phyloP scores from a whole-genome alignment of 2,888 invertebrate species.

The Amaurobius ferox region DNA sequence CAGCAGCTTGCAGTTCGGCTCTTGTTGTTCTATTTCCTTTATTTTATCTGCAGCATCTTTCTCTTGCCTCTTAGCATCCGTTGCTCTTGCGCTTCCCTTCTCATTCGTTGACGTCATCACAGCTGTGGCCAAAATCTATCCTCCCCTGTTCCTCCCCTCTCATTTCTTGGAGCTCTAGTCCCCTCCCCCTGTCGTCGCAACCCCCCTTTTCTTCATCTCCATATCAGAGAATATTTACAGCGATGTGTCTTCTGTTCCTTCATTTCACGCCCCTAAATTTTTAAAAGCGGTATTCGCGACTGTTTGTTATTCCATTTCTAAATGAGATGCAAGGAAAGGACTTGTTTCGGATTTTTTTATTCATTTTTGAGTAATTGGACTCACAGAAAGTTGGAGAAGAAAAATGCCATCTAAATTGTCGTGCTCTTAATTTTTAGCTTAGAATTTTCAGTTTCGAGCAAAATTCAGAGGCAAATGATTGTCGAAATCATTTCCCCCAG shows the following conservation, averaged over 20 bases:
- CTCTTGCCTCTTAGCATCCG: slow-evolving; percentile 69
- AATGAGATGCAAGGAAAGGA: slow-evolving; percentile 41
- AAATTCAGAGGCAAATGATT: not conserved
- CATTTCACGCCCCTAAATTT: slow-evolving; percentile 38
- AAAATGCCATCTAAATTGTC: not conserved
- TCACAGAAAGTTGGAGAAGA: not conserved
- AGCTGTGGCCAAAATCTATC: slow-evolving; percentile 72
- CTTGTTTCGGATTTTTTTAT: slow-evolving; percentile 21
- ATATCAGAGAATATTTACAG: slow-evolving; percentile 65
- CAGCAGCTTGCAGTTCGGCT: slow-evolving; percentile 63
- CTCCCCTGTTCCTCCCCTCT: slow-evolving; percentile 36
- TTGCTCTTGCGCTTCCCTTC: slow-evolving; percentile 65
- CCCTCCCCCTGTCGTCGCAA: not conserved
- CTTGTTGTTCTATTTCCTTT: slow-evolving; percentile 69
- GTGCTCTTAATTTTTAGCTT: not conserved
- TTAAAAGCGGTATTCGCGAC: slow-evolving; percentile 32
- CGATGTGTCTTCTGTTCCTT: slow-evolving; percentile 27
- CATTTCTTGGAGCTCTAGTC: slow-evolving; percentile 34
- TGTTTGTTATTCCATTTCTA: slow-evolving; percentile 38
- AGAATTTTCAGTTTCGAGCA: not conserved
- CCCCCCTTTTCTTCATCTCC: slow-evolving; percentile 57
- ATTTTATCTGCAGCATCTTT: slow-evolving; percentile 69
- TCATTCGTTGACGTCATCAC: slow-evolving; percentile 72
- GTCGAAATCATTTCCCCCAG: not conserved
- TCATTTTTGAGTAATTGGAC: not conserved